Percentiles rank a stretch among this genome's conserved stretches.
Conservation (phyloP, 2,888 invertebrate species). For the Diadromus collaris region DNA sequence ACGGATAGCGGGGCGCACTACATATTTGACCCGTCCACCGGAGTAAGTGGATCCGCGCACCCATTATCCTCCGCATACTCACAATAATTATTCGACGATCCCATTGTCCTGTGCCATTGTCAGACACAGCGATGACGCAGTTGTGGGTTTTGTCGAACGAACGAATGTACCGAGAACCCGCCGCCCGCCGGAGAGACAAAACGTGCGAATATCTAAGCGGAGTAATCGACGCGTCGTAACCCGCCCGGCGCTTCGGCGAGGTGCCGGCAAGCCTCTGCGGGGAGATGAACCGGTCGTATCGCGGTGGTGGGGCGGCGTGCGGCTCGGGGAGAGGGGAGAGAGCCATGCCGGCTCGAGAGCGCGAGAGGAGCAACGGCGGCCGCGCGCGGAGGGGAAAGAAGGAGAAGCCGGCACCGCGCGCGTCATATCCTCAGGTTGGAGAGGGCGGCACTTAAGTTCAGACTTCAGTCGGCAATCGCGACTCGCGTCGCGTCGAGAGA, state of each 20-base stretch:
- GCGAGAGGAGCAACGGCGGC: slow-evolving; percentile 22
- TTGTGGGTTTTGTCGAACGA: background rate
- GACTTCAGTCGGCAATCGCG: slow-evolving; percentile 78
- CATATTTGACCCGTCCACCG: too few relatives aligned
- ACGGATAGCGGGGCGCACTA: too few relatives aligned
- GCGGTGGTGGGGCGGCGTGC: slow-evolving; percentile 27
- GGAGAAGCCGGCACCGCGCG: slow-evolving; percentile 67
- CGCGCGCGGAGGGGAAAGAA: slow-evolving; percentile 43
- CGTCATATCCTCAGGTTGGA: slow-evolving; percentile 77
- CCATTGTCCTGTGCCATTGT: background rate
- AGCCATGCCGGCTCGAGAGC: slow-evolving; percentile 24
- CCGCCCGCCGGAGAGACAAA: background rate
- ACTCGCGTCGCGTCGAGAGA: slow-evolving; percentile 72
- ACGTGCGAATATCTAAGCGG: background rate
- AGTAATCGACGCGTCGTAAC: slow-evolving; percentile 23
- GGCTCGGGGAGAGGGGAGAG: slow-evolving; percentile 3
- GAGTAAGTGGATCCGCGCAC: too few relatives aligned
- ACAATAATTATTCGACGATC: background rate
- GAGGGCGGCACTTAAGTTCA: slow-evolving; percentile 76
- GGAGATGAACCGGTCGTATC: slow-evolving; percentile 15
- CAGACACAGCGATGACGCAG: background rate
- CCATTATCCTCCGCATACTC: background rate
- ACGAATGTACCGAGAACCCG: background rate
- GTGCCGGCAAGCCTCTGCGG: slow-evolving; percentile 9
- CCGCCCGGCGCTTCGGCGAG: background rate